Conservation (phyloP, 1,140 invertebrate species). For the Orius laevigatus region DNA sequence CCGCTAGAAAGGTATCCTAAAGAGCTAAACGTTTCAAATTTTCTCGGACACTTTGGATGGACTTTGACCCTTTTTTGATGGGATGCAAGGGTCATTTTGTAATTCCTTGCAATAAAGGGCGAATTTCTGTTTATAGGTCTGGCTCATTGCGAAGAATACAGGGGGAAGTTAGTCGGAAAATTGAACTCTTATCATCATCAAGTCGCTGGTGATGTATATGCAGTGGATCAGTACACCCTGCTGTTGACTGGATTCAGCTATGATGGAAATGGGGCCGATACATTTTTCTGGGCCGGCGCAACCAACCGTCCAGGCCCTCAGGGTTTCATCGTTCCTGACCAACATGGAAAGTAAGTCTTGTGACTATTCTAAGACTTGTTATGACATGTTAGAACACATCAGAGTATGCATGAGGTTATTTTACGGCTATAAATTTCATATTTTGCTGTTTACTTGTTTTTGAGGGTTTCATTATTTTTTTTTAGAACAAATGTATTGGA, state of each 20-base stretch:
- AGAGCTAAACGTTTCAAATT: too few relatives aligned
- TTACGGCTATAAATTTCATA: neutral
- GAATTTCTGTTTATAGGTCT: neutral
- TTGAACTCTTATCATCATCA: constrained; percentile 82
- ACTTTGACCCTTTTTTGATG: too few relatives aligned
- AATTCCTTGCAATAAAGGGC: too few relatives aligned
- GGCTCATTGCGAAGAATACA: constrained; percentile 40
- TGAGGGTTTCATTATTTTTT: neutral
- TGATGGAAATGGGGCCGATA: constrained; percentile 78
- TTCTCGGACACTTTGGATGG: too few relatives aligned
- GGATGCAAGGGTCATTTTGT: too few relatives aligned
- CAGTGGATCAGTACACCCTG: constrained; percentile 73
- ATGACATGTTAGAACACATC: neutral
- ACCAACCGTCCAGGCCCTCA: constrained; percentile 70
- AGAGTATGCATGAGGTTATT: neutral
- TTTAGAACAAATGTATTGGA: constrained; percentile 69
- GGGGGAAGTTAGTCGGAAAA: constrained; percentile 66
- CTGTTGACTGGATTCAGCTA: constrained; percentile 73
- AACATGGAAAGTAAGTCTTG: constrained; percentile 59
- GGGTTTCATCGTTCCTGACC: constrained; percentile 79
- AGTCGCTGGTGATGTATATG: constrained; percentile 72
- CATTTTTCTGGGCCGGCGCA: constrained; percentile 86
- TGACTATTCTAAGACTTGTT: neutral
- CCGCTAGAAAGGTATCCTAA: too few relatives aligned
- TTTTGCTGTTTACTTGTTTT: constrained; percentile 19